These are phyloP conservation scores for Coelopa pilipes DNA, from an alignment of 2,888 invertebrate genomes.

Conservation along the genomic window DNA sequence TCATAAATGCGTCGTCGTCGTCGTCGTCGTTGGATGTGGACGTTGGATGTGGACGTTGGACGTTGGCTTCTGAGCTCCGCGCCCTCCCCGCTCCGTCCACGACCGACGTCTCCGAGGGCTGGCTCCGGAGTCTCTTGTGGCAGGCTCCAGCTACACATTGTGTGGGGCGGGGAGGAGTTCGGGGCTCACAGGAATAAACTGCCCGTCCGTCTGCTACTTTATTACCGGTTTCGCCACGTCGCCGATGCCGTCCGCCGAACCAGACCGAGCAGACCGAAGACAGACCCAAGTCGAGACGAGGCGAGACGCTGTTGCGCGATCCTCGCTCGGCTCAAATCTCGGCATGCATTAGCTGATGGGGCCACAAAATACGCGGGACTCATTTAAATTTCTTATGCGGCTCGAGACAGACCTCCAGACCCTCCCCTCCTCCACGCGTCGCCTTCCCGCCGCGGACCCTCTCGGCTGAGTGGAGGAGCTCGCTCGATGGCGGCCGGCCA, in stretches of 20 bases:
- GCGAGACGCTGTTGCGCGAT: neutral
- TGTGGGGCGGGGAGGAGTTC: neutral
- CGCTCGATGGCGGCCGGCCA: neutral
- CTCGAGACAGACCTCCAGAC: neutral
- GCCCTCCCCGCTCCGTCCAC: neutral
- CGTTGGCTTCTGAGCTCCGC: too few species aligned
- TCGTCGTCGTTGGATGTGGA: slow-evolving; percentile 49
- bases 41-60: slow-evolving; percentile 26
- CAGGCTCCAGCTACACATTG: neutral
- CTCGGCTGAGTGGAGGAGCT: neutral
- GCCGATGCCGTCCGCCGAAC: slow-evolving; percentile 34
- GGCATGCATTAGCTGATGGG: slow-evolving; percentile 30
- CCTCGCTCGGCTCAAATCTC: slow-evolving; percentile 34
- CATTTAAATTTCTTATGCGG: slow-evolving; percentile 41
- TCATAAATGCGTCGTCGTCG: slow-evolving; percentile 59
- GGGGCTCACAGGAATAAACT: slow-evolving; percentile 20
- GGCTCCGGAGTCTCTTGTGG: slow-evolving; percentile 11
- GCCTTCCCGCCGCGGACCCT: neutral
- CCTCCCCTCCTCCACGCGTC: too few species aligned
- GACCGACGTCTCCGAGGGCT: slow-evolving; percentile 8
- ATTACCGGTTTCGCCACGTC: slow-evolving; percentile 42
- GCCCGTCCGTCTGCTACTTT: slow-evolving; percentile 41
- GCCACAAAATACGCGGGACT: slow-evolving; percentile 21
- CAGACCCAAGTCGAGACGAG: neutral
- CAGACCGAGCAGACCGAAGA: neutral